phyloP scores from a whole-genome alignment of 2,113 vertebrate species.

The Rynchops niger region DNA sequence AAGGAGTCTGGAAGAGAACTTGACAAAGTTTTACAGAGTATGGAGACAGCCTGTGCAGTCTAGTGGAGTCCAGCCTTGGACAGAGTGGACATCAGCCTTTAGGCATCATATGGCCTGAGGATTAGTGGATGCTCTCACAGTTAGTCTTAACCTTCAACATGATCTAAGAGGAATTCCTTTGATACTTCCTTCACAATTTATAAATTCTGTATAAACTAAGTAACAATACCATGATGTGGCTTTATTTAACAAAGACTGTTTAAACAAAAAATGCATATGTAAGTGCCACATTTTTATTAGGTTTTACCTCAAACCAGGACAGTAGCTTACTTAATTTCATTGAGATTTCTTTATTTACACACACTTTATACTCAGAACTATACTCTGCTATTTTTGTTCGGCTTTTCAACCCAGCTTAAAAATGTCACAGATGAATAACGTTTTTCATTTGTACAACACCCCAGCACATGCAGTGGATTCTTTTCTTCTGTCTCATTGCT shows the following conservation, averaged over 20 bases:
- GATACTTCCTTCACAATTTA: neutral
- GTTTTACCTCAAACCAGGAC: neutral
- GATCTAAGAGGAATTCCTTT: neutral
- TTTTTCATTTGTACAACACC: neutral
- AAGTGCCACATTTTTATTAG: neutral
- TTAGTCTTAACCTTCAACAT: neutral
- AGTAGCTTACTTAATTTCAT: neutral
- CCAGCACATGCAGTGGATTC: neutral
- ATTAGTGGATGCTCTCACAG: rapidly evolving
- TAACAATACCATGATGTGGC: neutral
- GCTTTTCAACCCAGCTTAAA: neutral
- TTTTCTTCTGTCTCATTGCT: neutral
- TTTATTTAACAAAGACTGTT: neutral
- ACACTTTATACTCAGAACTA: neutral
- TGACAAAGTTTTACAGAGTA: neutral
- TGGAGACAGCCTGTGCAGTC: neutral
- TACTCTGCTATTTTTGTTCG: neutral
- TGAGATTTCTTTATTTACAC: neutral
- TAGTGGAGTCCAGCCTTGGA: neutral
- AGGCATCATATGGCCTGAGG: neutral
- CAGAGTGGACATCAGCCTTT: neutral
- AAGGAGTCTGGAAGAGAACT: neutral
- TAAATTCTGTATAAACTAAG: neutral
- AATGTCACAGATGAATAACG: neutral
- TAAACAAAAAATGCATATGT: neutral